These are phyloP conservation scores for Fragum sueziense DNA, from an alignment of 2,888 invertebrate genomes.

Conservation along the genomic window DNA sequence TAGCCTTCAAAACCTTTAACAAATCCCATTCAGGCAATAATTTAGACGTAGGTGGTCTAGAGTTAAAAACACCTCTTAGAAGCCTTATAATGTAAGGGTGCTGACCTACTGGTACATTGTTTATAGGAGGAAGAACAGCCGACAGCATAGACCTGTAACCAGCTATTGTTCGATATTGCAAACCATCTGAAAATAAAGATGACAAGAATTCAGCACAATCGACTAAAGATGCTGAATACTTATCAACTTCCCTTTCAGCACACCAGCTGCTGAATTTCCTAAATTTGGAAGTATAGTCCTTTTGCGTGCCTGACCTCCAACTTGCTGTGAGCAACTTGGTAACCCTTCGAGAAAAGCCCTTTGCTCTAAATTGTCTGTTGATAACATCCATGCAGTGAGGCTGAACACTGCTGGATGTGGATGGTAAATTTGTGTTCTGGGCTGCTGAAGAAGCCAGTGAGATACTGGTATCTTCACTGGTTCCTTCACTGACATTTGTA, in stretches of 20 bases:
- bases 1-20: neutral
- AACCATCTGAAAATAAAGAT: slow-evolving; percentile 12
- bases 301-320: slow-evolving; percentile 34
- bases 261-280: slow-evolving; percentile 38
- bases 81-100: slow-evolving; percentile 32
- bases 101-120: slow-evolving; percentile 25
- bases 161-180: slow-evolving; percentile 29
- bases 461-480: neutral
- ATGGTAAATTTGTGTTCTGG: slow-evolving; percentile 27
- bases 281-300: slow-evolving; percentile 30
- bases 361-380: slow-evolving; percentile 25
- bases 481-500: slow-evolving; percentile 4
- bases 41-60: slow-evolving; percentile 16
- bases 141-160: slow-evolving; percentile 32
- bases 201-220: slow-evolving; percentile 48
- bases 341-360: slow-evolving; percentile 29
- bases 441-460: neutral
- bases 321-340: slow-evolving; percentile 40
- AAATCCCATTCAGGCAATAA: slow-evolving; percentile 40
- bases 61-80: slow-evolving; percentile 28
- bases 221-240: slow-evolving; percentile 30
- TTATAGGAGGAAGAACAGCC: slow-evolving; percentile 20
- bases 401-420: slow-evolving; percentile 26
- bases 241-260: slow-evolving; percentile 30
- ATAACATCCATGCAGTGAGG: slow-evolving; percentile 35